Conservation (phyloP, 1,140 invertebrate genomes). For the Belonocnema kinseyi region DNA sequence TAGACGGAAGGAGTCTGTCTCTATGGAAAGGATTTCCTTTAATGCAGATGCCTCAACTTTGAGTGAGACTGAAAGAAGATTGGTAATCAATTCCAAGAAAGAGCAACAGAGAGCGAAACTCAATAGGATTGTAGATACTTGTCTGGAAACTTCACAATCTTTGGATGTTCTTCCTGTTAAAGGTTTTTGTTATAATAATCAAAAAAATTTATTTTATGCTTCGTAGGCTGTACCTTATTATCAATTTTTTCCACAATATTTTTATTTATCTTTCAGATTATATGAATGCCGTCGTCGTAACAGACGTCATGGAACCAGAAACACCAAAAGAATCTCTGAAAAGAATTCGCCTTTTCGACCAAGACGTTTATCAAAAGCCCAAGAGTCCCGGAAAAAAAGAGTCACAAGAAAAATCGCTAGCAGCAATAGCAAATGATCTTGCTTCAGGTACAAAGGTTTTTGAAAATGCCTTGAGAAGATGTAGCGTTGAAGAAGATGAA, state of each 20-base stretch:
- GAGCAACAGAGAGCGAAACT: neutral
- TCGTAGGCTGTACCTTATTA: neutral
- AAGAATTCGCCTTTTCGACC: neutral
- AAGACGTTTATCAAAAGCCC: neutral
- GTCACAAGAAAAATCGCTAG: neutral
- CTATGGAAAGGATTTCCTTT: neutral
- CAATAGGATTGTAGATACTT: conserved; percentile 2
- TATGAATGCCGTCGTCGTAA: neutral
- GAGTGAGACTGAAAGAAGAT: neutral
- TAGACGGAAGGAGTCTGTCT: neutral
- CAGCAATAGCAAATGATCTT: conserved; percentile 1
- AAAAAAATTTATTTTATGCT: neutral
- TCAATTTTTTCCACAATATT: neutral
- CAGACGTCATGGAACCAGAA: neutral
- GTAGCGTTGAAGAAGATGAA: conserved; percentile 36
- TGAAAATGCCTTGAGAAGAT: neutral
- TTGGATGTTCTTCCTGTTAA: neutral
- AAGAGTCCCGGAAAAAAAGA: neutral
- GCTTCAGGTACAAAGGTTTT: neutral
- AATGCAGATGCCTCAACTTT: neutral
- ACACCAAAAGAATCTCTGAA: neutral
- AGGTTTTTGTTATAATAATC: neutral
- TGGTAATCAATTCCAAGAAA: neutral
- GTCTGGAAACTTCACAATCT: conserved; percentile 3
- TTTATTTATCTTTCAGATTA: neutral